These are phyloP conservation scores for Meganola albula DNA, from an alignment of 2,888 invertebrate genomes.

Conservation along the genomic window DNA sequence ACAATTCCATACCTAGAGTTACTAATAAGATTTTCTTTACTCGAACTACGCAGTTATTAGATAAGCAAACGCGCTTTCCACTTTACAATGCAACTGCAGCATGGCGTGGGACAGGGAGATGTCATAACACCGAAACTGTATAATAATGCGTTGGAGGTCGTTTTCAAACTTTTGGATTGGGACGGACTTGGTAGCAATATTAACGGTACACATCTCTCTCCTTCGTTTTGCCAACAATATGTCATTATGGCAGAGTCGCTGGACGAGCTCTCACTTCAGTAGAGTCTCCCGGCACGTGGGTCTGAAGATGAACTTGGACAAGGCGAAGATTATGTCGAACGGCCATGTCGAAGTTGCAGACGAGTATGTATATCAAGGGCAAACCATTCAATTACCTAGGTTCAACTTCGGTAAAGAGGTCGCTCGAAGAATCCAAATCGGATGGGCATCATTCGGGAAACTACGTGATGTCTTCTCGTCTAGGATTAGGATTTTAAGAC, in stretches of 20 bases:
- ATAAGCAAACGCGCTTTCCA: too few relatives aligned
- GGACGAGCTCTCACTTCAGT: constrained; percentile 2
- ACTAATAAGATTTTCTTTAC: too few relatives aligned
- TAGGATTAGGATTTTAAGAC: not conserved
- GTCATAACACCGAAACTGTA: constrained; percentile 9
- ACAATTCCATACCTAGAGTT: too few relatives aligned
- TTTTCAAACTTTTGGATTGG: constrained; percentile 6
- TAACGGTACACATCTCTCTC: not conserved
- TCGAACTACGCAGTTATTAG: too few relatives aligned
- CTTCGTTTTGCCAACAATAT: constrained; percentile 1
- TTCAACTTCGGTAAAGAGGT: constrained; percentile 6
- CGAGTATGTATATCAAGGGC: not conserved
- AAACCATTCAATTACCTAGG: not conserved
- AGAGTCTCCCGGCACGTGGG: constrained; percentile 1
- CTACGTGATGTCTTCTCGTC: constrained; percentile 3
- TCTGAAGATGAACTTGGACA: constrained; percentile 6
- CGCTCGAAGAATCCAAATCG: constrained; percentile 4
- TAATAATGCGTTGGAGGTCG: constrained; percentile 2
- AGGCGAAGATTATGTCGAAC: constrained; percentile 5
- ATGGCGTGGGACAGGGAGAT: constrained; percentile 8
- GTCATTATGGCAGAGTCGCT: constrained; percentile 1
- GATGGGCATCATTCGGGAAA: constrained; percentile 7
- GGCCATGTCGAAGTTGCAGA: not conserved
- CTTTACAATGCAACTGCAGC: not conserved
- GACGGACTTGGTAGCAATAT: constrained; percentile 1